phyloP scores from a whole-genome alignment of 2,797 vertebrate species.

The Hippocampus kuda region DNA sequence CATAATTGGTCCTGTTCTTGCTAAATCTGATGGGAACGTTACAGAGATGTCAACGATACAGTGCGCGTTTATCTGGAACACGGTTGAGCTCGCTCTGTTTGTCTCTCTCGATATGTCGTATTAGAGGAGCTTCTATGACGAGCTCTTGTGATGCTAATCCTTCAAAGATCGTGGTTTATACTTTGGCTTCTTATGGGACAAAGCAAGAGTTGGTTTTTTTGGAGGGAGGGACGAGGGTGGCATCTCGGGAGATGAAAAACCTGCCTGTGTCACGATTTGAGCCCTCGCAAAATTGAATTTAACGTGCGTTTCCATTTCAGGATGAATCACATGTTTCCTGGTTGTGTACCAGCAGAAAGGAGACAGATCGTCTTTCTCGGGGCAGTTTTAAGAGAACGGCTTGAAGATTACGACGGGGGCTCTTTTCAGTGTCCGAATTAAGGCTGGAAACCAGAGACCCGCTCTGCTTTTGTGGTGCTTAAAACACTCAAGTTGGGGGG shows the following conservation, averaged over 20 bases:
- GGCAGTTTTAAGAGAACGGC: conserved; percentile 66
- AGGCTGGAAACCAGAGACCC: conserved; percentile 79
- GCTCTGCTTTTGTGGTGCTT: conserved; percentile 72
- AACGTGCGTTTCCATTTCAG: conserved; percentile 67
- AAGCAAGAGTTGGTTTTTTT: not conserved
- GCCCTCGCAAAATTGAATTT: conserved; percentile 56
- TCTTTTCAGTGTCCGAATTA: conserved; percentile 79
- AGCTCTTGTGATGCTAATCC: not conserved
- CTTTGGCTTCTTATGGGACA: conserved; percentile 42
- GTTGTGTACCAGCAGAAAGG: conserved; percentile 71
- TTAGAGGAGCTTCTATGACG: conserved; percentile 56
- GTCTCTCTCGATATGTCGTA: conserved; percentile 64
- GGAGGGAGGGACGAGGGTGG: not conserved
- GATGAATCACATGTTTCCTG: conserved; percentile 66
- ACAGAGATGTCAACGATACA: conserved; percentile 59
- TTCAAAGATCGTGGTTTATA: not conserved
- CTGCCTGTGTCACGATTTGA: not conserved
- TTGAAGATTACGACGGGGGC: conserved; percentile 77
- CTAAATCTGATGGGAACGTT: conserved; percentile 60
- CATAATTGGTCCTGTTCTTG: conserved; percentile 38
- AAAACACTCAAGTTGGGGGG: conserved; percentile 67
- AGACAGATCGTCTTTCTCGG: conserved; percentile 74
- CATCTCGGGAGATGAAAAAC: conserved; percentile 20
- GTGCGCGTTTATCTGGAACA: conserved; percentile 58
- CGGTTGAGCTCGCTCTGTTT: conserved; percentile 52